Base-by-base conservation (phyloP, 2,888 invertebrate genomes). In the Trichogramma dendrolimi region DNA sequence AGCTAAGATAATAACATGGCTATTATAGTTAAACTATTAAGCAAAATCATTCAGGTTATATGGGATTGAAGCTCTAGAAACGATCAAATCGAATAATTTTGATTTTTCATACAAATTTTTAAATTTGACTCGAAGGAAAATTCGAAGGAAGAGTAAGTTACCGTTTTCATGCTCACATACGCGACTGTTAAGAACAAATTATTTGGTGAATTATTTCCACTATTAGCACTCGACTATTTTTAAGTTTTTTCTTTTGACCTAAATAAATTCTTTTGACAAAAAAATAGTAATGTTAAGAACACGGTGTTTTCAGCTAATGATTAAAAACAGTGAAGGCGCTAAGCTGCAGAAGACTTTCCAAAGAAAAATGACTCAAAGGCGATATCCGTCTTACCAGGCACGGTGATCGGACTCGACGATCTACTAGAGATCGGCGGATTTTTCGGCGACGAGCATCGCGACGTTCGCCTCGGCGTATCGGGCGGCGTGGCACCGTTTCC, bases 401-500 rank as follows among this genome's bases (percentile, higher is more conserved):
- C 84, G 39, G 84, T 81, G 49, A 86, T 83, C 38, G 85, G 86
- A 74, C 84, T 87, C 60, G 85, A 85, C 68, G 83, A 84, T 58
- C 84, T 79, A 71, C 83, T 84, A 62, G 79, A 74, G 65, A 80
- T 76, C 69, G 79, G 80, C 52, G 75, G 73, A 71, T 79, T 79
- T 68, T 81, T 80, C 5, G 84, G 83, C 64, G 83, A 83, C 43
- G 81, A 82, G 62, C 81, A 81, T 68, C 83, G 72, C 11, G 80
- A 79, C 62, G 75, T 73, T 61, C 81, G 80, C 56, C 83, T 82
- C 5, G 87, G 87, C 1, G 88, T 88, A 53, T 86, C 85, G 4
- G 88, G 87, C 5, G 88, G 88, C 0, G 89, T 89, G 1, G 85
- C 84, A 43, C 87, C 87, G 76, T 91, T 91, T 3, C 90, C 91